Evolutionary conservation across 2,888 invertebrate genomes (phyloP), one percentile per base, ranked within the genome.

Genomic region (Andricus quercusramuli): DNA sequence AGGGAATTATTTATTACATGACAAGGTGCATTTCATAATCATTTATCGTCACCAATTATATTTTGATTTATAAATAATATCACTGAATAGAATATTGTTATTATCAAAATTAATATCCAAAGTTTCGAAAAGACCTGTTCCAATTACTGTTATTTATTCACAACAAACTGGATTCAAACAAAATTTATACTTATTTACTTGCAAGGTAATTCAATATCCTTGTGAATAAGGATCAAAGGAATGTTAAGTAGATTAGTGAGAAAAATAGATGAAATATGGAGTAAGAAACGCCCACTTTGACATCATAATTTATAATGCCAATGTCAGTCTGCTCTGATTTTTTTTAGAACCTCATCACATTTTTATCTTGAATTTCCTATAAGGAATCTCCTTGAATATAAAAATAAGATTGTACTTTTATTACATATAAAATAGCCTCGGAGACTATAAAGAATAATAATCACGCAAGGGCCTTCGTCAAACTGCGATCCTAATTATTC

Each of bases 401-500:
- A 51, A 74, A 56, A 1, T 20, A 51, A 29, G 32, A 74, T 20
- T 56, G 29, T 47, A 25, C 17, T 51, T 25, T 74, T 74, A 74
- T 56, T 74, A 32, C 32, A 51, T 74, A 56, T 74, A 74, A 74
- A 56, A 74, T n/a, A 74, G 56, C 51, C 51, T 56, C 56, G 51
- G 20, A 56, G 20, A 51, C 20, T 74, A 70, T 47, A 74, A 56
- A 56, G 25, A 56, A 74, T 74, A 51, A 74, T 37, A 74, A 74
- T 51, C 74, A 74, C 74, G 74, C 74, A 56, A 74, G 74, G 32
- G 51, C 56, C 74, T 56, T 56, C 74, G 47, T 74, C 74, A 74
- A 74, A 74, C 29, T 74, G 32, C 56, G n/a, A 51, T 25, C 51
- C 56, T 74, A 74, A 74, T 74, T 74, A 74, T 74, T 74, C 51